phyloP scores from a whole-genome alignment of 2,888 invertebrate species.

The Brachycybe producta region DNA sequence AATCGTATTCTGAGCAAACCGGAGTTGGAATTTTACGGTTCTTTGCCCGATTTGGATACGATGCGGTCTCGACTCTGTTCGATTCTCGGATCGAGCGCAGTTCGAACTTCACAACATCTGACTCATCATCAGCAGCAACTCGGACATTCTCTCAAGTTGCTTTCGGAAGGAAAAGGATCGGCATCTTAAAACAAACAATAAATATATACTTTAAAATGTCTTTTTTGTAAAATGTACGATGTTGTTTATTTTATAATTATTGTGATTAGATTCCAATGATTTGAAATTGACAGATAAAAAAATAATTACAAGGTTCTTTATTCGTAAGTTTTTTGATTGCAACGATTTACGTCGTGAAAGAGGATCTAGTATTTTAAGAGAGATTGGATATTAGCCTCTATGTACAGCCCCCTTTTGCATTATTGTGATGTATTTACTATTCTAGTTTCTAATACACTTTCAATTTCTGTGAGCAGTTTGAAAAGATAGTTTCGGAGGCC shows the following conservation, averaged over 20 bases:
- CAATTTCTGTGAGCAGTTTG: too few relatives aligned
- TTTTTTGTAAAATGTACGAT: not conserved
- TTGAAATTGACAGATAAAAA: not conserved
- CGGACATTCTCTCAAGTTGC: not conserved
- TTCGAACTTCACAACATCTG: constrained; percentile 12
- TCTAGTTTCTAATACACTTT: too few relatives aligned
- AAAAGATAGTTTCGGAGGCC: too few relatives aligned
- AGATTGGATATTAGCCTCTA: too few relatives aligned
- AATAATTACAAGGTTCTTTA: too few relatives aligned
- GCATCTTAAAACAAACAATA: not conserved
- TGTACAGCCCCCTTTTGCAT: too few relatives aligned
- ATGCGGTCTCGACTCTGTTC: constrained; percentile 55
- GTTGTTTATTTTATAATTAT: not conserved
- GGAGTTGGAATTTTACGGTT: constrained; percentile 52
- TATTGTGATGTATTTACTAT: too few relatives aligned
- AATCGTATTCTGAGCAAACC: constrained; percentile 52
- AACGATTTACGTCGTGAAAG: too few relatives aligned
- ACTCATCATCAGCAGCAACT: constrained; percentile 15
- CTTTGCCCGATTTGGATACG: constrained; percentile 49
- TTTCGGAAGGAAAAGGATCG: not conserved
- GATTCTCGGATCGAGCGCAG: constrained; percentile 50
- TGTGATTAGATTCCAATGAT: not conserved
- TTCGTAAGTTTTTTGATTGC: too few relatives aligned
- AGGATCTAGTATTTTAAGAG: too few relatives aligned
- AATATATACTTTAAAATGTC: not conserved